Base-by-base conservation (phyloP, 2,797 vertebrate genomes). In the Helostoma temminkii region DNA sequence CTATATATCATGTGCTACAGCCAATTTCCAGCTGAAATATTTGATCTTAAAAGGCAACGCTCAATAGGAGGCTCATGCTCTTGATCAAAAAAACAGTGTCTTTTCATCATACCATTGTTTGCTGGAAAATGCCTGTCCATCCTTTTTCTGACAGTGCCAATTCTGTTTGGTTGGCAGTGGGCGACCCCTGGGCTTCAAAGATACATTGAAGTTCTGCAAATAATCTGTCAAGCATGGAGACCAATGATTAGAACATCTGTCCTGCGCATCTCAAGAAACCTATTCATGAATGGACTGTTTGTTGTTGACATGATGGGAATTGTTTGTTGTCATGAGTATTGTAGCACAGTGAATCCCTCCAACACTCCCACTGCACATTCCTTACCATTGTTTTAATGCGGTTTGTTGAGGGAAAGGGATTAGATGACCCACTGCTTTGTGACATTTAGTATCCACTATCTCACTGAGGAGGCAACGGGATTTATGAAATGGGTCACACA, bases 251-350 rank as follows among this genome's bases (percentile, higher is more conserved):
- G 19, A 74, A 73, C 83, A 83, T 91, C 86, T 95, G 94, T 65
- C 95, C 96, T 0, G 85, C 95, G 77, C 96, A 94, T 91, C 90
- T 95, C 79, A 93, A 95, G 85, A 94, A 95, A 88, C 93, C 95
- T 59, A 94, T 95, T 91, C 95, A 94, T 0, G 95, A 95, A 73
- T 92, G 94, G 89, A 89, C 86, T 36, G 93, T 96, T 90, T 90
- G 66, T 97, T 96, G 94, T 95, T 9, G 96, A 95, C 93, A 94
- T 95, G 93, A 95, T 92, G 85, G 91, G 93, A 85, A 72, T 83
- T 52, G 68, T 73, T 84, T 83, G 84, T 90, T 82, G 85, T 66
- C 50, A 76, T 81, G 62, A 78, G 78, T 57, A 15, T 81, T 77
- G 81, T 74, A 74, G 74, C 63, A 24, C 25, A 34, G 41, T 25